Base-by-base conservation (phyloP, 2,113 vertebrate genomes). In the Chaetorhynchus papuensis region DNA sequence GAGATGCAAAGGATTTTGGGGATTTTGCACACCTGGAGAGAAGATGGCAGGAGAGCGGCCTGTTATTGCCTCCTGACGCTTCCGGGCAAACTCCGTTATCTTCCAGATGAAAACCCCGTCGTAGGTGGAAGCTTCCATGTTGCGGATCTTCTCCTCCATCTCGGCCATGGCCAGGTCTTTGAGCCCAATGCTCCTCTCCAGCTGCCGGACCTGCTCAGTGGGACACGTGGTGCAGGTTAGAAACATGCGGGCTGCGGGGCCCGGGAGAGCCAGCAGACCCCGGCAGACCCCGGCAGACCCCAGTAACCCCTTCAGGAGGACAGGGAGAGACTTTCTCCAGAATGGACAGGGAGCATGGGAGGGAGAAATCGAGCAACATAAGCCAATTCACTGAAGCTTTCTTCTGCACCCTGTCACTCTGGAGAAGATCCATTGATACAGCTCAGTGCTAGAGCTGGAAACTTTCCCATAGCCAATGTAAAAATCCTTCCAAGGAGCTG, bases 41-140 rank as follows among this genome's bases (percentile, higher is more conserved):
- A 99, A 99, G 98, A 99, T 99, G 6, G 99, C 99, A 0, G 98
- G 99, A 2, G 98, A 97, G 56, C 98, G 98, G 24, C 99, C 98
- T 0, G 97, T 97, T 37, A 99, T 97, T 0, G 99, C 99, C 2
- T 99, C 99, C 96, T 99, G 99, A 16, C 99, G 98, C 79, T 98
- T 99, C 33, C 98, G 96, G 26, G 98, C 96, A 47, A 99, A 98
- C 28, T 99, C 99, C 0, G 97, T 95, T 74, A 99, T 99, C 96
- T 99, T 99, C 99, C 99, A 99, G 86, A 99, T 83, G 66, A 99
- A 99, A 72, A 99, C 95, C 1, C 99, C 99, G 0, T 99, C 99
- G 1, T 98, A 99, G 76, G 99, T 99, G 95, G 98, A 98, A 4
- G 97, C 98, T 80, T 99, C 98, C 78, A 99, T 93, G 41, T 97